A percentile compares a stretch with the other conserved stretches of the same genome.
phyloP scores from a whole-genome alignment of 2,888 invertebrate genomes.

The Ommatoiulus sabulosus region DNA sequence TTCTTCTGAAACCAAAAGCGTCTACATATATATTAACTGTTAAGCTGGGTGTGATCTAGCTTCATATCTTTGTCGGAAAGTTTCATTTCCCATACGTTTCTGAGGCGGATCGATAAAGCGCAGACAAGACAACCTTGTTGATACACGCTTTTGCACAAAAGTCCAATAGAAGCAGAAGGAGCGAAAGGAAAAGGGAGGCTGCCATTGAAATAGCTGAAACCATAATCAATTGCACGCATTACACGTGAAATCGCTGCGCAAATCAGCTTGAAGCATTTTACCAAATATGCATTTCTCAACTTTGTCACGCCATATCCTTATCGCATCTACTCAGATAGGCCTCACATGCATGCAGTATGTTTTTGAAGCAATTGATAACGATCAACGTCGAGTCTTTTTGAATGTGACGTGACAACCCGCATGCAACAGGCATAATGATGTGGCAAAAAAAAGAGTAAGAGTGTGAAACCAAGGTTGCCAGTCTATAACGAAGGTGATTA shows the following conservation, averaged over 20 bases:
- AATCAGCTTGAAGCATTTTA: not conserved
- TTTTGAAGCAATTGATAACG: not conserved
- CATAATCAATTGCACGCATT: not conserved
- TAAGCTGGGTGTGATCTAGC: not conserved
- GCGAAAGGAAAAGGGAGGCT: not conserved
- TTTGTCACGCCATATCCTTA: not conserved
- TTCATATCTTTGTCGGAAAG: not conserved
- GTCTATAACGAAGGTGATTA: not conserved
- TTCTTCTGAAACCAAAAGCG: not conserved
- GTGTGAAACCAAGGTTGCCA: not conserved
- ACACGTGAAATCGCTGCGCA: not conserved
- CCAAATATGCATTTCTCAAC: not conserved
- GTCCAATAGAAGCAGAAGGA: not conserved
- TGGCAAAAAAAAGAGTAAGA: not conserved
- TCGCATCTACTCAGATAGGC: not conserved
- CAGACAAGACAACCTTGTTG: constrained; percentile 1
- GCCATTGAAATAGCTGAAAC: not conserved
- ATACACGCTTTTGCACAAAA: not conserved
- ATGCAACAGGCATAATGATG: constrained; percentile 1
- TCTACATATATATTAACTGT: constrained; percentile 1
- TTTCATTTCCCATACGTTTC: not conserved
- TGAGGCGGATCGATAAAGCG: not conserved
- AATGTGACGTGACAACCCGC: not conserved
- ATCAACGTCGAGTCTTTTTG: not conserved
- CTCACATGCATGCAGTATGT: not conserved